These are phyloP conservation scores for Sinhomidia bicolor DNA, from an alignment of 2,888 invertebrate species.

Conservation along the genomic window DNA sequence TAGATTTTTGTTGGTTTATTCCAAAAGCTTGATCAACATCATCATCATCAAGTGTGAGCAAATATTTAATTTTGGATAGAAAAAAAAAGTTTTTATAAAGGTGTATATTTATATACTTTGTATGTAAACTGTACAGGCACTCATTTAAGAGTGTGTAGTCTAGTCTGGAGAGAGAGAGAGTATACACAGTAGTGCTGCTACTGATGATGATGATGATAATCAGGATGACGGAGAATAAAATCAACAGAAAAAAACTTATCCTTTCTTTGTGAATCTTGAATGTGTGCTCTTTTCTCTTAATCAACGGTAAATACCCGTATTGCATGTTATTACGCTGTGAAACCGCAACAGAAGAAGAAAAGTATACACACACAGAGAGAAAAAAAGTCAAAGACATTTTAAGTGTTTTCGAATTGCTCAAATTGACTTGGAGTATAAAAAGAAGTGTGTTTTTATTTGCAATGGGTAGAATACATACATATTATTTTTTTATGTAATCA, in stretches of 20 bases:
- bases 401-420: constrained; percentile 49
- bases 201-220: constrained; percentile 20
- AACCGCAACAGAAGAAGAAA: background rate
- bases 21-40: constrained; percentile 56
- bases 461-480: background rate
- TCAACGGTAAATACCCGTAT: constrained; percentile 5
- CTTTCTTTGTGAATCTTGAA: background rate
- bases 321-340: too few relatives aligned
- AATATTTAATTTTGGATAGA: constrained; percentile 71
- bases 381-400: constrained; percentile 15
- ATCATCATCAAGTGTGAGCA: constrained; percentile 61
- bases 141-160: background rate
- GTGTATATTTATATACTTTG: background rate
- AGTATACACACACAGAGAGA: too few relatives aligned
- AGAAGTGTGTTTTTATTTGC: constrained; percentile 39
- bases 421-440: constrained; percentile 39
- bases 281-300: constrained; percentile 28
- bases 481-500: constrained; percentile 47
- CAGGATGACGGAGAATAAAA: constrained; percentile 8
- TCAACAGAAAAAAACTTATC: constrained; percentile 19
- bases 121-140: too few relatives aligned
- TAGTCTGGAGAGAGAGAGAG: background rate
- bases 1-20: constrained; percentile 59
- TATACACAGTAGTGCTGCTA: too few relatives aligned
- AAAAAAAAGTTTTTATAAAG: constrained; percentile 3